Evolutionary conservation across 2,888 invertebrate genomes (phyloP), one percentile per base, ranked within the genome.

Genomic region (Hydraecia micacea): DNA sequence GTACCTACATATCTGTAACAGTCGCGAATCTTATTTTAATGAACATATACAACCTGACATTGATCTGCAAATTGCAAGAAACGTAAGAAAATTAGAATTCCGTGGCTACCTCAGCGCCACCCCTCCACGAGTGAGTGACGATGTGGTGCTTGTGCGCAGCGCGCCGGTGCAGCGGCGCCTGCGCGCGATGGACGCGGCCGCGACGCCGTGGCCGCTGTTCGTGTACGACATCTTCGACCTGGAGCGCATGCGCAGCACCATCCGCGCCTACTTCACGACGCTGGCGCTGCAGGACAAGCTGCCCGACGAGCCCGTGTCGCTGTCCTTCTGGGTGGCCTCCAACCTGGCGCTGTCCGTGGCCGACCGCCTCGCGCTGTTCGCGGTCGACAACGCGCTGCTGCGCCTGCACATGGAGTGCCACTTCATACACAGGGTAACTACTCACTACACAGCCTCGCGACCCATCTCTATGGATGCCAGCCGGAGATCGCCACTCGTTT

Each of bases 281-380:
- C 77, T 83, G 39, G 36, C 21, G 58, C 65, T 67, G 46, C 93
- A 78, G 39, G 55, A 88, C 46, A 21, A 28, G 25, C 55, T 84
- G 90, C 97, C 97, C n/a, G 87, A 82, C 86, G 96, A 96, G 75
- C 89, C 94, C 83, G 93, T 95, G 90, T 90, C 95, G 91, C 93
- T 97, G 90, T 97, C 97, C 84, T 97, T 95, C 93, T 97, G 96
- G 96, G 95, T 93, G 91, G 96, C 96, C 75, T 94, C 95, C 65
- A 96, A 97, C 93, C 91, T 97, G 91, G 87, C 95, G 90, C 93
- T 96, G 89, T 76, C 93, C 77, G 82, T 89, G 87, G 92, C 93
- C 83, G 96, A 95, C 91, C 93, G 96, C 0, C 92, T 95, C 18
- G 93, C 94, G 87, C 93, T 97, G 73, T 93, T 97, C 91, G 87